Conservation (phyloP, 2,113 vertebrate genomes). For the Ameiurus melas region DNA sequence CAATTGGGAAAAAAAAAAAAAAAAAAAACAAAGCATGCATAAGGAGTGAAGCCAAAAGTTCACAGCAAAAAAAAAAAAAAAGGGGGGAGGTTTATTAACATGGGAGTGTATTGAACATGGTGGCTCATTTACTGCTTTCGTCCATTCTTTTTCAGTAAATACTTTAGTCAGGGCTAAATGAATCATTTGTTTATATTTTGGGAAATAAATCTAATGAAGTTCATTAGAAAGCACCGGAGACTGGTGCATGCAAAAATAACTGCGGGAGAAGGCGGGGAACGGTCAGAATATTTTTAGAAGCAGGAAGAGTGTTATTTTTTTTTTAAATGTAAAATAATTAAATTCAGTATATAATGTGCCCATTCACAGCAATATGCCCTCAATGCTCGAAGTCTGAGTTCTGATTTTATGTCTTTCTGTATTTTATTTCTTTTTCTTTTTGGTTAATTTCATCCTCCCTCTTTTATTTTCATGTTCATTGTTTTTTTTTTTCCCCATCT, state of each 20-base stretch:
- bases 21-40: no score
- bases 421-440: not conserved
- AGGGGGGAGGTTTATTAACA: not conserved
- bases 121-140: not conserved
- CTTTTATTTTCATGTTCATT: not conserved
- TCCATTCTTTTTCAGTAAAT: not conserved
- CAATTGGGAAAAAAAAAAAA: no score
- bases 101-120: not conserved
- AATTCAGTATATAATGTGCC: not conserved
- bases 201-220: not conserved
- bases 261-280: not conserved
- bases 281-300: not conserved
- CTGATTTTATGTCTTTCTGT: not conserved
- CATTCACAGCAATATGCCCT: not conserved
- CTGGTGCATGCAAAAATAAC: not conserved
- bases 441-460: not conserved
- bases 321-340: no score
- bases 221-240: not conserved
- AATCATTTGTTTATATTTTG: not conserved
- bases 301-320: not conserved
- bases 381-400: not conserved
- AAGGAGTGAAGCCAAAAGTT: not conserved
- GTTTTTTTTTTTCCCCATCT: not conserved
- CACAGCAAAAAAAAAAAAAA: not conserved
- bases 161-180: not conserved